These are phyloP conservation scores for Mesorhabditis spiculigera DNA, from an alignment of 2,888 invertebrate genomes.

Conservation along the genomic window DNA sequence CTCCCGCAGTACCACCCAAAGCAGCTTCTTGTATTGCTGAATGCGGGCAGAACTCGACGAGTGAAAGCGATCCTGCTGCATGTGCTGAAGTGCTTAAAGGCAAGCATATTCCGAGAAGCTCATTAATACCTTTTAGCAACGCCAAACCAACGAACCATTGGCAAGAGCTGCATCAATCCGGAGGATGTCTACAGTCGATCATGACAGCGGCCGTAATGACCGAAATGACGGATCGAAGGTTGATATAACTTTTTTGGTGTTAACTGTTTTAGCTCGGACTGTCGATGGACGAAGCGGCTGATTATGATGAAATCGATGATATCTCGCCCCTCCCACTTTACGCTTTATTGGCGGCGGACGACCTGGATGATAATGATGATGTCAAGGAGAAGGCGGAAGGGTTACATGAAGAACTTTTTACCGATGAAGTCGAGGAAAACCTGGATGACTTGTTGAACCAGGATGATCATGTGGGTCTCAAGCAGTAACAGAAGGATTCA, in stretches of 20 bases:
- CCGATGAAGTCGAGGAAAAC: constrained; percentile 65
- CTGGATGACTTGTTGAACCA: constrained; percentile 1
- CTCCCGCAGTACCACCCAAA: constrained; percentile 98
- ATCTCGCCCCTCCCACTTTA: constrained; percentile 94
- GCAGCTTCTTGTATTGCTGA: constrained; percentile 93
- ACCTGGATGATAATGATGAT: constrained; percentile 45
- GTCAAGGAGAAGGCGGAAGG: constrained; percentile 24
- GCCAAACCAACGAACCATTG: constrained; percentile 25
- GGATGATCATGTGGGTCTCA: background rate
- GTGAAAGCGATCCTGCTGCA: constrained; percentile 97
- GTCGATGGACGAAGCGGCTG: constrained; percentile 37
- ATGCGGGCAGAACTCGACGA: constrained; percentile 94
- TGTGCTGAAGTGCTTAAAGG: constrained; percentile 74
- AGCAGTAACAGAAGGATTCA: too few species aligned
- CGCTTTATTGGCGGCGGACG: constrained; percentile 88
- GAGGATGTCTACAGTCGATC: constrained; percentile 33
- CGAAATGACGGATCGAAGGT: background rate
- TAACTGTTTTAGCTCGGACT: background rate
- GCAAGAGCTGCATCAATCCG: constrained; percentile 40
- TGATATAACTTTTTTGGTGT: background rate
- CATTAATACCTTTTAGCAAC: constrained; percentile 13
- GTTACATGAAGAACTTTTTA: constrained; percentile 67
- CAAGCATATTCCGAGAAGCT: constrained; percentile 8
- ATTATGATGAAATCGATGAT: constrained; percentile 90
- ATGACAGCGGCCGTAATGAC: background rate